Conservation (phyloP, 2,113 vertebrate species). For the Parotia lawesii region DNA sequence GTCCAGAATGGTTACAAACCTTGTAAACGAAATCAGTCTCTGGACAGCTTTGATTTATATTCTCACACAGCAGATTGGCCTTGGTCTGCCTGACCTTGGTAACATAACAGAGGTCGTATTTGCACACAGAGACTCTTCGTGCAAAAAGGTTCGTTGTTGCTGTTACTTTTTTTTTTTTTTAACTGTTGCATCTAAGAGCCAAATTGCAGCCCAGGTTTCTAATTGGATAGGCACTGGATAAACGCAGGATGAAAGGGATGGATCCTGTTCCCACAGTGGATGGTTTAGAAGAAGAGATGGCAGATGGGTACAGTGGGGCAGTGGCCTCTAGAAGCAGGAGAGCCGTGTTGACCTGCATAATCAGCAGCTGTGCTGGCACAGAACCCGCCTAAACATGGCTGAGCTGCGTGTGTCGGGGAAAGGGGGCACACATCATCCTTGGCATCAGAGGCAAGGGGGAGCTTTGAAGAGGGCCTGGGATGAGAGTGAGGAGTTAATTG, state of each 20-base stretch:
- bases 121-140: background rate
- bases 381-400: background rate
- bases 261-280: background rate
- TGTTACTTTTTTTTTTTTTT: background rate
- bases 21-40: constrained; percentile 42
- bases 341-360: background rate
- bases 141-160: background rate
- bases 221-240: background rate
- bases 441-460: background rate
- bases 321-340: background rate
- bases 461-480: constrained; percentile 1
- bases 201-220: background rate
- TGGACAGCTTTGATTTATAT: constrained; percentile 55
- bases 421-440: background rate
- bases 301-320: background rate
- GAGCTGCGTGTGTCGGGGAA: background rate
- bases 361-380: background rate
- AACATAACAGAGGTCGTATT: constrained; percentile 19
- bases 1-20: constrained; percentile 29
- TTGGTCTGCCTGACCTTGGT: constrained; percentile 47
- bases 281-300: background rate
- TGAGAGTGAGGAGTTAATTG: constrained; percentile 10
- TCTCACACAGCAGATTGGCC: background rate
- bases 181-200: background rate
- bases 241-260: background rate